Percentiles rank a stretch among this genome's conserved stretches.
These are phyloP conservation scores for Apogon talboti DNA, from an alignment of 2,797 vertebrate genomes.

Conservation along the genomic window DNA sequence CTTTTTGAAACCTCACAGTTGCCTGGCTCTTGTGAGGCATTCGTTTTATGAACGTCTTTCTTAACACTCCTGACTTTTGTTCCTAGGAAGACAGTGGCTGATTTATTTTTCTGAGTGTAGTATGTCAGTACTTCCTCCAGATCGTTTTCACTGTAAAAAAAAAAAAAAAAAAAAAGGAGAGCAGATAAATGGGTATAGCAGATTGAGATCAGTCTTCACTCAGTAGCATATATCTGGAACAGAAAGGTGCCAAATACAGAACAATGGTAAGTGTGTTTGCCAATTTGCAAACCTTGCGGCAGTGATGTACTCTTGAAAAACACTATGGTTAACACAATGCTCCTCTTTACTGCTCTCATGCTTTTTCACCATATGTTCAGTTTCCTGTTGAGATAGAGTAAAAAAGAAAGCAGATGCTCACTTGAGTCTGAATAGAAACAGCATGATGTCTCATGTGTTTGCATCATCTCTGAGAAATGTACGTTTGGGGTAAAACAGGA, in stretches of 20 bases:
- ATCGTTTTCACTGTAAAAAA: slow-evolving; percentile 89
- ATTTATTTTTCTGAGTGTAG: slow-evolving; percentile 95
- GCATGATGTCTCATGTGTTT: slow-evolving; percentile 15
- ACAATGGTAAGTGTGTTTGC: slow-evolving; percentile 30
- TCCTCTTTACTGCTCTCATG: slow-evolving; percentile 82
- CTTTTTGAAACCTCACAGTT: slow-evolving; percentile 73
- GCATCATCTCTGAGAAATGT: slow-evolving; percentile 4
- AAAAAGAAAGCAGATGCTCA: slow-evolving; percentile 4
- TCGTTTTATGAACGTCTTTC: slow-evolving; percentile 58
- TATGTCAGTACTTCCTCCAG: slow-evolving; percentile 95
- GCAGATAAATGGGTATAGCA: slow-evolving; percentile 53
- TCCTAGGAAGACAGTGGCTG: slow-evolving; percentile 92
- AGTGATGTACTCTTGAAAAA: slow-evolving; percentile 90
- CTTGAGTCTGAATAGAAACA: slow-evolving; percentile 15
- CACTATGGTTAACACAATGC: slow-evolving; percentile 85
- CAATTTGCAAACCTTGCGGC: slow-evolving; percentile 87
- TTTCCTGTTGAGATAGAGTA: slow-evolving; percentile 86
- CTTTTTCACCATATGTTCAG: slow-evolving; percentile 87
- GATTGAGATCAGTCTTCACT: slow-evolving; percentile 41
- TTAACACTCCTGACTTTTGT: slow-evolving; percentile 79
- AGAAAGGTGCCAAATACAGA: slow-evolving; percentile 25
- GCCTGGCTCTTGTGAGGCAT: slow-evolving; percentile 68
- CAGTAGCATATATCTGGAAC: slow-evolving; percentile 34
- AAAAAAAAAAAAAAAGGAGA: slow-evolving; percentile 33
- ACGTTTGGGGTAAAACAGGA: slow-evolving; percentile 1